A percentile compares a stretch with the other conserved stretches of the same genome.
These are phyloP conservation scores for Epinephelus cyanopodus DNA, from an alignment of 2,113 vertebrate species.

Conservation along the genomic window DNA sequence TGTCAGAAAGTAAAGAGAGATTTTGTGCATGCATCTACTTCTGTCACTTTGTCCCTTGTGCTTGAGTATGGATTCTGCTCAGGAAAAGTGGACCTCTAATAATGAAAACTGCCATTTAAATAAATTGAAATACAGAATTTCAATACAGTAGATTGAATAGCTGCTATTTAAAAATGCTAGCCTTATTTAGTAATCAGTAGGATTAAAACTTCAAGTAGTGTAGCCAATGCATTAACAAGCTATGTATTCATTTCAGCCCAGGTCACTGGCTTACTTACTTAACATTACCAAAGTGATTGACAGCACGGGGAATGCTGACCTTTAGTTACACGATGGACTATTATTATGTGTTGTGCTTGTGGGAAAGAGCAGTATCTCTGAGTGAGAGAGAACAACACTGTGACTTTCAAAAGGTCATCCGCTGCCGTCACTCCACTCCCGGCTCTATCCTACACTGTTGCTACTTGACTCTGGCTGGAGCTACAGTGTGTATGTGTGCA, in stretches of 20 bases:
- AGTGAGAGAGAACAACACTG: conserved; percentile 11
- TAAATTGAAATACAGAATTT: too few species aligned
- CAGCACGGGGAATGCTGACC: neutral
- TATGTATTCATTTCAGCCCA: neutral
- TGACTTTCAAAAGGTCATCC: conserved; percentile 26
- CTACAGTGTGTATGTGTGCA: neutral
- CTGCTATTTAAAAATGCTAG: neutral
- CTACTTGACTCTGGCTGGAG: neutral
- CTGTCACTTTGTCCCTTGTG: too few species aligned
- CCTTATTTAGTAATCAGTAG: too few species aligned
- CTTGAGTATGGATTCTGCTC: too few species aligned
- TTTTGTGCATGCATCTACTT: too few species aligned
- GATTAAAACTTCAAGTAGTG: too few species aligned
- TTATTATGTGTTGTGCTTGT: conserved; percentile 53
- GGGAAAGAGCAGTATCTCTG: neutral
- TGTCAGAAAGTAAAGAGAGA: too few species aligned
- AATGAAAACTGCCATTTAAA: too few species aligned
- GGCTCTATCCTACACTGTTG: neutral
- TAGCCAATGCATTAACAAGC: neutral
- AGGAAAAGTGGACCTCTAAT: too few species aligned
- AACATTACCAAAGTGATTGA: neutral
- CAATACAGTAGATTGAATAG: too few species aligned
- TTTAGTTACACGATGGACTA: conserved; percentile 1
- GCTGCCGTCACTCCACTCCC: neutral
- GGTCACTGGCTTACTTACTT: neutral